Evolutionary conservation across 2,888 invertebrate species (phyloP), one percentile per base, ranked within the genome.

Genomic region (Agrilus cyanescens): DNA sequence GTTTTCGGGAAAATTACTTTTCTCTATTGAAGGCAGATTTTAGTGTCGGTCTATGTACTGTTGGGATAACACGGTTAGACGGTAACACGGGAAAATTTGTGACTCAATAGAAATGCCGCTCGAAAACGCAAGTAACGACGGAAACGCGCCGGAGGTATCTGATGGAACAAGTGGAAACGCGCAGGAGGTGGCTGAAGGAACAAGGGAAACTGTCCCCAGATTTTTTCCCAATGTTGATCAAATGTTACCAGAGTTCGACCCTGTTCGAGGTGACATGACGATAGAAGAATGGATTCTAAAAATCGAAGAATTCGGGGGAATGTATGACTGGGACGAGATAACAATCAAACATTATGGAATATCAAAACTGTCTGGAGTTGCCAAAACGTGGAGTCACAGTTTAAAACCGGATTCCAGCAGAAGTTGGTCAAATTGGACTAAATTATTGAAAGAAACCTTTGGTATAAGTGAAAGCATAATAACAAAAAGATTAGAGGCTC

Each of bases 321-420:
- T 53, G 30, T 53, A 54, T 18, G 29, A 33, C 4, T 51, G 49
- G 51, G 49, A 52, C 29, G 49, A 52, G 8, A 10, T 25, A 2
- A 10, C 25, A 10, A 25, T 25, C 47, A 43, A 35, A 7, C 49
- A 52, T 46, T 53, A 50, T 37, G 50, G 43, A 2, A 30, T 51
- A 3, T 41, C 41, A 3, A 51, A 51, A 40, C 35, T 54, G 25
- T 35, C 35, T 3, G 51, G 52, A 12, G 53, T 53, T 5, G 50
- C 51, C 2, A 47, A 31, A 44, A 45, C 32, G 34, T 53, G 53
- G 51, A 45, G 14, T 50, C 20, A 54, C 25, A 50, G 50, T 12
- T 34, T 53, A 13, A n/a, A 3, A 38, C 15, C 38, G 3, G 15
- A 14, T 16, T 4, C 25, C 30, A 25, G 10, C 2, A 35, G 44